Percentiles rank a stretch among this genome's conserved stretches.
These are phyloP conservation scores for Leptopilina clavipes DNA, from an alignment of 1,140 invertebrate genomes.

Conservation along the genomic window DNA sequence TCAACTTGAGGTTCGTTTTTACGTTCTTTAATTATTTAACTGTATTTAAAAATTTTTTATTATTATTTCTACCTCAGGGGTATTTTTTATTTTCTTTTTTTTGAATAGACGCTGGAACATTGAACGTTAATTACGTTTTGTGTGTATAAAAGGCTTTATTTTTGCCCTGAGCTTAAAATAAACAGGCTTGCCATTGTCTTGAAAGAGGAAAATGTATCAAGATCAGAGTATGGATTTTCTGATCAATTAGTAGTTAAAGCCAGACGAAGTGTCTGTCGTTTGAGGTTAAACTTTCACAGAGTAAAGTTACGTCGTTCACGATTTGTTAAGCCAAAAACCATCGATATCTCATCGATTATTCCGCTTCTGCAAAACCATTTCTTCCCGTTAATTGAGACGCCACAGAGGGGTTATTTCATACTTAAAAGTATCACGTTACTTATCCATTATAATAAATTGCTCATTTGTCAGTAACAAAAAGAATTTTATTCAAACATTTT, in stretches of 20 bases:
- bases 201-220: slow-evolving; percentile 57
- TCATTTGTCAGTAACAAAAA: too few relatives aligned
- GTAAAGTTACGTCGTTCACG: slow-evolving; percentile 57
- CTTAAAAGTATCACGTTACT: too few relatives aligned
- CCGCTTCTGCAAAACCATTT: background rate
- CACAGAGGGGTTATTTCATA: background rate
- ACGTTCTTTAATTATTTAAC: too few relatives aligned
- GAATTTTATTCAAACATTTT: too few relatives aligned
- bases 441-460: too few relatives aligned
- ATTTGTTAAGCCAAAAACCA: slow-evolving; percentile 61
- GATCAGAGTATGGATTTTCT: slow-evolving; percentile 65
- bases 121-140: background rate
- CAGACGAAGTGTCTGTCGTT: slow-evolving; percentile 68
- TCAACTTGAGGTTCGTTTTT: too few relatives aligned
- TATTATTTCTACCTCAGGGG: too few relatives aligned
- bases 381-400: background rate
- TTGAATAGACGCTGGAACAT: too few relatives aligned
- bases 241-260: slow-evolving; percentile 70
- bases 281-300: slow-evolving; percentile 60
- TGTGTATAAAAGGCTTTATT: background rate
- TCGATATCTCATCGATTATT: slow-evolving; percentile 60
- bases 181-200: slow-evolving; percentile 25
- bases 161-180: slow-evolving; percentile 9
- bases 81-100: too few relatives aligned
- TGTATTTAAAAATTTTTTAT: too few relatives aligned